Conservation (phyloP, 2,888 invertebrate genomes). For the Auanema freiburgensis region DNA sequence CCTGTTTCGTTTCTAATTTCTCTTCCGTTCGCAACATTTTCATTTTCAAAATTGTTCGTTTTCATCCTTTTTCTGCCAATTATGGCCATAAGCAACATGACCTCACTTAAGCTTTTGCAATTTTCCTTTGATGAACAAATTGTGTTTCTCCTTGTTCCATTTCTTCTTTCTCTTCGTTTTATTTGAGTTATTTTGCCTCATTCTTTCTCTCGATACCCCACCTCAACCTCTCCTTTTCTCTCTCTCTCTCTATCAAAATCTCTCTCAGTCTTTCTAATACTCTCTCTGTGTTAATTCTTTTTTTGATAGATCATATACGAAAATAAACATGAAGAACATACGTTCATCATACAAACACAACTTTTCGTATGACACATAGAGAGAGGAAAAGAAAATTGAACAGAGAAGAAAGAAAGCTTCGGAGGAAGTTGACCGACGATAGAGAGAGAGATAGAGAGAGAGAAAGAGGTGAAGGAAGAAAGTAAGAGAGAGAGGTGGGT, state of each 20-base stretch:
- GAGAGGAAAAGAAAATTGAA: background rate
- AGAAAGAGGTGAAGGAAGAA: background rate
- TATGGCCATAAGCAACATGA: no score
- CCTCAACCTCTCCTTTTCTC: background rate
- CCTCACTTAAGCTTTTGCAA: no score
- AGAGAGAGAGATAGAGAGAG: no score
- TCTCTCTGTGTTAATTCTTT: slow-evolving; percentile 2
- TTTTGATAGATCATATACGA: no score
- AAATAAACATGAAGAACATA: no score
- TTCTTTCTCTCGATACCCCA: slow-evolving; percentile 6
- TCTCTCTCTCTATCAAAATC: background rate
- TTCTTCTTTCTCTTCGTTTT: no score
- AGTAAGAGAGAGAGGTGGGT: background rate
- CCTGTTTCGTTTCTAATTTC: background rate
- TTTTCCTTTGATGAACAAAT: no score
- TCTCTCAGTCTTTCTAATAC: background rate
- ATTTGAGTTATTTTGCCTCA: background rate
- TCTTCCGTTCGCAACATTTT: slow-evolving; percentile 1
- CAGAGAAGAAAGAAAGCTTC: background rate
- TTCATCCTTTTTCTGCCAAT: background rate
- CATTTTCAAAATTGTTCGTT: slow-evolving; percentile 4
- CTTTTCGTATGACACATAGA: background rate
- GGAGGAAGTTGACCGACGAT: background rate
- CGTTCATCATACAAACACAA: no score
- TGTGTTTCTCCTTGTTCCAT: no score